These are phyloP conservation scores for Furcifer pardalis DNA, from an alignment of 2,797 vertebrate species.

Conservation along the genomic window DNA sequence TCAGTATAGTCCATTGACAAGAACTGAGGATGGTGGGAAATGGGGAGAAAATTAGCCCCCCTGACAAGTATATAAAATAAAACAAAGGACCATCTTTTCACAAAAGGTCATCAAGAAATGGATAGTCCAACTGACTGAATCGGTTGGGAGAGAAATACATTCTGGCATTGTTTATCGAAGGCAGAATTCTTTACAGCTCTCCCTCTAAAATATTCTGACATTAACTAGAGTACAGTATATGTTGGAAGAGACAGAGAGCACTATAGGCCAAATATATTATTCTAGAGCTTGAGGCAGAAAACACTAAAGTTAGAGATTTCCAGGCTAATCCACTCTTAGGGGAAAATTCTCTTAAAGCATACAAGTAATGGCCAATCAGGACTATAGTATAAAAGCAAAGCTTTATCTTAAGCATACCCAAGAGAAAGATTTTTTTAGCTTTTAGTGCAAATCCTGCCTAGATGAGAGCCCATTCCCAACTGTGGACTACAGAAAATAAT, in stretches of 20 bases:
- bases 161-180: not conserved
- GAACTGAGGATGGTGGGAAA: too few relatives aligned
- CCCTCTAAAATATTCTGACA: not conserved
- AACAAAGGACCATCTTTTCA: not conserved
- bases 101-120: not conserved
- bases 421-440: slow-evolving; percentile 8
- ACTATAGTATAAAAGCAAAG: not conserved
- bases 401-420: not conserved
- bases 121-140: not conserved
- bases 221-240: not conserved
- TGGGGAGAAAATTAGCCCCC: too few relatives aligned
- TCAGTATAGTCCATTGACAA: too few relatives aligned
- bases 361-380: slow-evolving; percentile 1
- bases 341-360: not conserved
- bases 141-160: not conserved
- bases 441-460: not conserved
- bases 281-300: not conserved
- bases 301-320: not conserved
- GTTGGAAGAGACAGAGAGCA: not conserved
- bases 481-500: not conserved
- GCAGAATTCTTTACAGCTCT: not conserved
- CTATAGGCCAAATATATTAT: not conserved
- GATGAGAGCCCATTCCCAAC: not conserved
- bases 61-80: not conserved
- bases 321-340: not conserved